phyloP scores from a whole-genome alignment of 2,888 invertebrate genomes.

The Teleiodes luculella region DNA sequence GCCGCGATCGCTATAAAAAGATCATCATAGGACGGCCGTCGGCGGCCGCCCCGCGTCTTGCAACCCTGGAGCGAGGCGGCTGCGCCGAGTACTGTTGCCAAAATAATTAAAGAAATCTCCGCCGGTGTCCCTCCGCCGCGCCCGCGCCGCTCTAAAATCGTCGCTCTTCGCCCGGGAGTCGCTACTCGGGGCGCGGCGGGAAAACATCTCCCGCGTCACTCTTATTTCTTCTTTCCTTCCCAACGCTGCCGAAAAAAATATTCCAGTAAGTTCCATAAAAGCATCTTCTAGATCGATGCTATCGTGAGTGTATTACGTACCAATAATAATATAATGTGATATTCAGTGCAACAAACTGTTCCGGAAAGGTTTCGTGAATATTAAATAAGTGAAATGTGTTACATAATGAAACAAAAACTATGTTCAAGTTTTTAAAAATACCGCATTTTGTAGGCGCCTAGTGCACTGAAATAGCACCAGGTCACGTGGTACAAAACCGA shows the following conservation, averaged over 20 bases:
- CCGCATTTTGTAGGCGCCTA: constrained; percentile 76
- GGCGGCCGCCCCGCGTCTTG: constrained; percentile 71
- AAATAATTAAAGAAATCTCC: constrained; percentile 88
- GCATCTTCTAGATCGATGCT: constrained; percentile 48
- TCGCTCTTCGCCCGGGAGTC: constrained; percentile 80
- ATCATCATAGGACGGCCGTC: constrained; percentile 71
- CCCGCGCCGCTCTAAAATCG: constrained; percentile 79
- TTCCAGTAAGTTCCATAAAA: constrained; percentile 71
- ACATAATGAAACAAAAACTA: constrained; percentile 56
- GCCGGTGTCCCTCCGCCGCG: constrained; percentile 80
- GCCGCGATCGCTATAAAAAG: constrained; percentile 77
- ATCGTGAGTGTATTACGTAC: constrained; percentile 53
- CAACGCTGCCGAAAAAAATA: constrained; percentile 75
- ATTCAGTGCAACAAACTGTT: constrained; percentile 51
- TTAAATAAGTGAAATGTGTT: constrained; percentile 69
- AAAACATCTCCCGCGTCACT: constrained; percentile 79
- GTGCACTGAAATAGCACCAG: constrained; percentile 68
- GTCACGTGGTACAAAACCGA: constrained; percentile 72
- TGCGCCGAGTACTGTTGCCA: constrained; percentile 83
- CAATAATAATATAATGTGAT: constrained; percentile 56
- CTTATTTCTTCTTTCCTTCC: constrained; percentile 79
- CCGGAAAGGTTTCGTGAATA: constrained; percentile 52
- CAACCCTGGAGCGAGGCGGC: constrained; percentile 78
- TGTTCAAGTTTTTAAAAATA: constrained; percentile 75
- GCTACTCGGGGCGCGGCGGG: constrained; percentile 77